phyloP scores from a whole-genome alignment of 1,140 invertebrate species.

The Propsilocerus akamusi region DNA sequence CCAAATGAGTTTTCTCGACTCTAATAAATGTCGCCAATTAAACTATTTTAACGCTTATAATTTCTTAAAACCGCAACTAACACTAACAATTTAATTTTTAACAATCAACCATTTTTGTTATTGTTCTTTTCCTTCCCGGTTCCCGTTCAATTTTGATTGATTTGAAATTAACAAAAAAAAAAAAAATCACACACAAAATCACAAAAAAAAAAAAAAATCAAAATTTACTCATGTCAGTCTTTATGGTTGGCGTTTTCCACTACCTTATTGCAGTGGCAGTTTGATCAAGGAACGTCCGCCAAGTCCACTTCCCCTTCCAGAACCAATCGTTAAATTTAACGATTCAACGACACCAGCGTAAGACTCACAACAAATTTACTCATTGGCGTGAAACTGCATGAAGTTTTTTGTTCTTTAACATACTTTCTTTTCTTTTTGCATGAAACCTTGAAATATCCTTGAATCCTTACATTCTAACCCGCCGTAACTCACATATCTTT shows the following conservation, averaged over 20 bases:
- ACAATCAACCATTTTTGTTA: background rate
- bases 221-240: constrained; percentile 49
- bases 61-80: too few relatives aligned
- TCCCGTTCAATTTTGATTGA: too few relatives aligned
- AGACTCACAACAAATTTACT: constrained; percentile 21
- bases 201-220: constrained; percentile 5
- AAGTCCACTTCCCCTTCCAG: constrained; percentile 52
- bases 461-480: too few relatives aligned
- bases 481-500: too few relatives aligned
- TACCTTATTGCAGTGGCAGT: constrained; percentile 74
- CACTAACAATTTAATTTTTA: too few relatives aligned
- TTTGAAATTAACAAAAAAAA: background rate
- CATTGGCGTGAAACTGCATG: too few relatives aligned
- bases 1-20: background rate
- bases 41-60: too few relatives aligned
- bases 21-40: constrained; percentile 7
- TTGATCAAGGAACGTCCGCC: constrained; percentile 52
- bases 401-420: too few relatives aligned
- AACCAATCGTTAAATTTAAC: constrained; percentile 51
- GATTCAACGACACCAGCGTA: constrained; percentile 43
- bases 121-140: constrained; percentile 1
- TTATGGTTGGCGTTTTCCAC: constrained; percentile 82
- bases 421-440: too few relatives aligned
- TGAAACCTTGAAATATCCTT: too few relatives aligned
- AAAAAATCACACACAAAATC: background rate